phyloP scores from a whole-genome alignment of 2,113 vertebrate species.

The Daubentonia madagascariensis region DNA sequence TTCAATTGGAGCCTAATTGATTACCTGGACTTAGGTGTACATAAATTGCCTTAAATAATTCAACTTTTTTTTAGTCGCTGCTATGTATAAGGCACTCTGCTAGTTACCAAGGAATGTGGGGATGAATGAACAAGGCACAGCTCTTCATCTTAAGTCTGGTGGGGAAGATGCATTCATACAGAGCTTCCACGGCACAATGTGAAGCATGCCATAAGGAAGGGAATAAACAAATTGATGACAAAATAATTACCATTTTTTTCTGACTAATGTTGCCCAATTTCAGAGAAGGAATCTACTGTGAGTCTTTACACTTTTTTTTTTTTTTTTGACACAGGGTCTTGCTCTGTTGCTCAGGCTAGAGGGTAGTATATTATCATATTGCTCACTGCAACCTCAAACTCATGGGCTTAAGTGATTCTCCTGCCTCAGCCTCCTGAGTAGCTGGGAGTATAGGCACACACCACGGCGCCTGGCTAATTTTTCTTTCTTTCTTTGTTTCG shows the following conservation, averaged over 20 bases:
- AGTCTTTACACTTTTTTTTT: not conserved
- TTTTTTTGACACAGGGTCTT: not conserved
- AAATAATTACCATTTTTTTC: not conserved
- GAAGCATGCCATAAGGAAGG: not conserved
- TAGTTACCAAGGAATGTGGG: not conserved
- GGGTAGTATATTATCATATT: too few relatives aligned
- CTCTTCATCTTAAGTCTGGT: not conserved
- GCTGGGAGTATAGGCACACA: too few relatives aligned
- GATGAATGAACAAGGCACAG: not conserved
- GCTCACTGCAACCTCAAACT: too few relatives aligned
- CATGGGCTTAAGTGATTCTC: too few relatives aligned
- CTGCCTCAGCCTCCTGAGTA: too few relatives aligned
- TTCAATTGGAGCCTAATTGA: conserved; percentile 14
- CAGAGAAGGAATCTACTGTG: not conserved
- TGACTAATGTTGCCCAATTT: not conserved
- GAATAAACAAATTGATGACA: not conserved
- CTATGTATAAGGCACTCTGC: not conserved
- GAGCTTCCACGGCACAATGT: not conserved
- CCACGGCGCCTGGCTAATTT: too few relatives aligned
- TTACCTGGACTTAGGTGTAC: not conserved
- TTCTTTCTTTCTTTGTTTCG: too few relatives aligned
- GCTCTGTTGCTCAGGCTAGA: too few relatives aligned
- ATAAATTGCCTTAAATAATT: conserved; percentile 8
- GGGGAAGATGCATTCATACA: not conserved
- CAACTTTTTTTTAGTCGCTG: not conserved